phyloP scores from a whole-genome alignment of 1,140 invertebrate genomes.

The Pseudoatta argentina region DNA sequence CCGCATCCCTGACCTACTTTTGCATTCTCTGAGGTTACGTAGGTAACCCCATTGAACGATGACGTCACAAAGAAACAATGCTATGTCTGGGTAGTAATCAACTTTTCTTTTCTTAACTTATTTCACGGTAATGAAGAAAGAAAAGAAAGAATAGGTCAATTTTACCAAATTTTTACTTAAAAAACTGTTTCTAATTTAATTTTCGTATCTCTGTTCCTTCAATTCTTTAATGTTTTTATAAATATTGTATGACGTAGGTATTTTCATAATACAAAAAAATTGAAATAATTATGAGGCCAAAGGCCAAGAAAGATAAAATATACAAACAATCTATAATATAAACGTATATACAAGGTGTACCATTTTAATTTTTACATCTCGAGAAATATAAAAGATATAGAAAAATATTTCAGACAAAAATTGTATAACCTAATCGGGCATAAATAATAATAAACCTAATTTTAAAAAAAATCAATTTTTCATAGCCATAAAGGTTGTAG shows the following conservation, averaged over 20 bases:
- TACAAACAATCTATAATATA: not conserved
- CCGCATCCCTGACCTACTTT: slow-evolving; percentile 71
- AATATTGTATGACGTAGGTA: not conserved
- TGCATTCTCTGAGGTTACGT: slow-evolving; percentile 62
- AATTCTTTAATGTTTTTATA: not conserved
- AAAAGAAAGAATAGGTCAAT: not conserved
- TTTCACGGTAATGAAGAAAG: slow-evolving; percentile 46
- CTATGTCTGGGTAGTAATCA: slow-evolving; percentile 69
- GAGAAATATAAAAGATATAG: too few species aligned
- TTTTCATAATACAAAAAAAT: not conserved
- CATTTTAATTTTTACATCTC: too few species aligned
- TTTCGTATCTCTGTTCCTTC: not conserved
- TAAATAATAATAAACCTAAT: too few species aligned
- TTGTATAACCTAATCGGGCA: too few species aligned
- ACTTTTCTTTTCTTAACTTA: slow-evolving; percentile 60
- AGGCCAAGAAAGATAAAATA: not conserved
- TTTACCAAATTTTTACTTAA: slow-evolving; percentile 29
- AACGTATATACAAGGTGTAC: not conserved
- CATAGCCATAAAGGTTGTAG: too few species aligned
- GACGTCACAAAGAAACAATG: slow-evolving; percentile 70
- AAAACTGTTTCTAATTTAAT: slow-evolving; percentile 5
- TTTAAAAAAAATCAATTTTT: too few species aligned
- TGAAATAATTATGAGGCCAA: slow-evolving; percentile 24
- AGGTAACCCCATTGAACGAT: slow-evolving; percentile 67
- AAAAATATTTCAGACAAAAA: too few species aligned